Base-by-base conservation (phyloP, 2,797 vertebrate species). In the Mareca penelope region DNA sequence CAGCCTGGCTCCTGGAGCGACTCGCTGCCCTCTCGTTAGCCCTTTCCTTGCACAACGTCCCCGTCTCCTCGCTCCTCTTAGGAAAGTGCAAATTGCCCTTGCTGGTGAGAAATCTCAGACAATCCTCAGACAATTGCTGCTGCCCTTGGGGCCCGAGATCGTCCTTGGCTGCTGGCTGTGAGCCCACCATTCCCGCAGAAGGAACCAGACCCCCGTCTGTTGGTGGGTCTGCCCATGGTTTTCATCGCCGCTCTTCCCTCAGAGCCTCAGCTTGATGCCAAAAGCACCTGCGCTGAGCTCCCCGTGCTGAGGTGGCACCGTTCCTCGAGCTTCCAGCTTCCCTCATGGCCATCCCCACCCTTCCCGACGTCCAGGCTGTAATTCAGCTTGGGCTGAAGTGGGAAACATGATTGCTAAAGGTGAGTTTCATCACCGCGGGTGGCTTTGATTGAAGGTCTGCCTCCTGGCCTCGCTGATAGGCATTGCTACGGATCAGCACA, bases 391-490 rank as follows among this genome's bases (percentile, higher is more conserved):
- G 37, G n/a, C 0, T 72, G 69, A 79, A 84, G 70, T 79, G 48
- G 63, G 59, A 83, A 88, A 76, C 26, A 12, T 7, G 61, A 70
- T 89, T 95, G 84, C 87, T 85, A 40, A 85, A 72, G 44, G 35
- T 70, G 61, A 88, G 13, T 96, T 96, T 94, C 70, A n/a, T 59
- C 73, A 94, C 0, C n/a, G 55, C 0, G 1, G 88, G 35, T 59
- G 69, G 46, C 82, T 95, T 90, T 95, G 59, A 79, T 85, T 52
- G 29, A 39, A 26, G 48, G 22, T 28, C 12, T 90, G 67, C 77
- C 85, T 91, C 78, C 80, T 85, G 50, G 72, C 83, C 50, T 86
- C 53, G 64, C 68, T 92, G 88, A 78, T 90, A 84, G 73, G 85
- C 70, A 64, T 12, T 52, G 63, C 13, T 93, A 10, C 79, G 55